A percentile compares a stretch with the other conserved stretches of the same genome.
These are phyloP conservation scores for Lontra canadensis DNA, from an alignment of 2,113 vertebrate genomes.

Conservation along the genomic window DNA sequence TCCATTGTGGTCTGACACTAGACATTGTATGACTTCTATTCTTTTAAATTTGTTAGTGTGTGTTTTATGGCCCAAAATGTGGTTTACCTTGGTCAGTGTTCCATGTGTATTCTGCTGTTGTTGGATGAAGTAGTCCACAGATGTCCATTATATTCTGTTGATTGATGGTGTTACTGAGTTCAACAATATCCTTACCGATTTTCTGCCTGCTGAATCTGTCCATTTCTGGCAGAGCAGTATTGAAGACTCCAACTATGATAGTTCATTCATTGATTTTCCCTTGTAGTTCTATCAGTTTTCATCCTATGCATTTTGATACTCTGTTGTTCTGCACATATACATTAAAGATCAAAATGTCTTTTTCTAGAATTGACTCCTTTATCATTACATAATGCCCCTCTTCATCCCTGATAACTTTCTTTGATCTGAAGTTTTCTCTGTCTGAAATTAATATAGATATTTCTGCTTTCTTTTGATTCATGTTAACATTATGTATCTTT, in stretches of 20 bases:
- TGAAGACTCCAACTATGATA: background rate
- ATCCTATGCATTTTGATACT: background rate
- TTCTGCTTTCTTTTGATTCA: background rate
- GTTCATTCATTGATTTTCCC: background rate
- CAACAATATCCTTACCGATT: background rate
- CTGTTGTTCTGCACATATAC: background rate
- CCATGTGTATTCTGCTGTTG: background rate
- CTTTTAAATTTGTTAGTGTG: background rate
- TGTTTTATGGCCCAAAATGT: background rate
- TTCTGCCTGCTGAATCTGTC: background rate
- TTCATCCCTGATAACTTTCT: background rate
- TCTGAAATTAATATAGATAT: background rate
- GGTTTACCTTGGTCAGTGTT: background rate
- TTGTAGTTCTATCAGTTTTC: background rate
- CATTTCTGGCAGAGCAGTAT: background rate
- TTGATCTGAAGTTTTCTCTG: background rate
- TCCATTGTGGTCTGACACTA: background rate
- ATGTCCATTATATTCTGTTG: background rate
- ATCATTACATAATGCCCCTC: background rate
- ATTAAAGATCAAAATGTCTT: background rate
- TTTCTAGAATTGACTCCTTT: background rate
- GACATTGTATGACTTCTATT: background rate
- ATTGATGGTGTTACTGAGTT: background rate
- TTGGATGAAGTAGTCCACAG: background rate
- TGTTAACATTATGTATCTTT: background rate